Base-by-base conservation (phyloP, 2,888 invertebrate species). In the Xestia ashworthii region DNA sequence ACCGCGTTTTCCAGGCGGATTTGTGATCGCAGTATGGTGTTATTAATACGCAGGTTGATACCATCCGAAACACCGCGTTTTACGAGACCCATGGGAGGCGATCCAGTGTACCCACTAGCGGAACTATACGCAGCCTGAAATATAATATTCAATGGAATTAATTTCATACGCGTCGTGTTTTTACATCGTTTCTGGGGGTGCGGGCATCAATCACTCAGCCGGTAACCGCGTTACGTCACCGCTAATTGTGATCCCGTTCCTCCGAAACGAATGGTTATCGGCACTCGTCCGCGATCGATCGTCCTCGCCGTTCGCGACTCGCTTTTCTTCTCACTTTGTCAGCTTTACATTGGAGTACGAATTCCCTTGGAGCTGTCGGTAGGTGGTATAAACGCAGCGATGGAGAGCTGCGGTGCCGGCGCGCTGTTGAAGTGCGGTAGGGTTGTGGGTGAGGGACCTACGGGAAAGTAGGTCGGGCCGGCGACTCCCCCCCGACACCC, bases 171-270 rank as follows among this genome's bases (percentile, higher is more conserved):
- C 82, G 66, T 73, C 74, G 77, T 81, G 81, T 83, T 83, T 80
- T 82, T 83, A 72, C 66, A 72, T 60, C 86, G 74, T 80, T 86
- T 82, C 82, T 78, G 71, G 77, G 85, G 83, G 83, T 69, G 64
- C 73, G 67, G 71, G 78, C 84, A 94, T 94, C 94, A 93, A 86
- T 86, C 92, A 88, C 89, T 86, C 81, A 84, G 90, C 91, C 93
- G 93, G 93, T 93, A 92, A 93, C 93, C 92, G 91, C 91, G 90
- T 94, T 93, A 94, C 93, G 89, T 88, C 92, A 88, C 92, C 93
- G 89, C 94, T 95, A 95, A 95, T 95, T 95, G 95, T 94, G 93
- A 94, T 94, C 94, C 92, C 91, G 91, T 89, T 87, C 87, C 85
- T 87, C 87, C 85, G 71, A 85, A 87, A 88, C 84, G 88, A 83